Percentiles rank a stretch among this genome's conserved stretches.
Conservation (phyloP, 2,797 vertebrate genomes). For the Darevskia nairensis region DNA sequence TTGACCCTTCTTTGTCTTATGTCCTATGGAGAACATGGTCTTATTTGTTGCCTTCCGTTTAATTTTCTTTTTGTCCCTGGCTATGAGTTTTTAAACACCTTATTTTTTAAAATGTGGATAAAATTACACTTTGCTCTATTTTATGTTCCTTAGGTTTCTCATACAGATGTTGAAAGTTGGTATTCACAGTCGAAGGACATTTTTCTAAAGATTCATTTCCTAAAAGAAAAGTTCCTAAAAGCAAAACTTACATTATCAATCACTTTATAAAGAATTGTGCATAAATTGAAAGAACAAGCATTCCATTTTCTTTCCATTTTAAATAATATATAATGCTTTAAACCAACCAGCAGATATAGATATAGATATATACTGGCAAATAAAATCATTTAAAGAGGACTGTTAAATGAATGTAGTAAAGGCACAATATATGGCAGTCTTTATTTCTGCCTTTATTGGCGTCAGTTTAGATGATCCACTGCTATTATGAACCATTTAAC, state of each 20-base stretch:
- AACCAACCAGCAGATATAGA: not conserved
- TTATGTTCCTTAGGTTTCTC: not conserved
- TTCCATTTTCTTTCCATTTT: slow-evolving; percentile 4
- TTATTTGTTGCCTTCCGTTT: no score
- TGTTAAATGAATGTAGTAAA: slow-evolving; percentile 15
- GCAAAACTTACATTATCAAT: not conserved
- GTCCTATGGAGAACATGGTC: no score
- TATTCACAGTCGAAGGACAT: not conserved
- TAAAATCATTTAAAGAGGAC: slow-evolving; percentile 20
- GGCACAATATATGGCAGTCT: not conserved
- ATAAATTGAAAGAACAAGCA: slow-evolving; percentile 13
- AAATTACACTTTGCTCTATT: not conserved
- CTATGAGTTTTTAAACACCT: no score
- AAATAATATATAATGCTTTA: slow-evolving; percentile 6
- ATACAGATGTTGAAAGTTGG: not conserved
- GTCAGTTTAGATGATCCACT: accelerated
- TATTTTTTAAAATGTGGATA: not conserved
- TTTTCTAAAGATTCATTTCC: not conserved
- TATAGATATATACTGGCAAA: not conserved
- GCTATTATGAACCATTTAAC: not conserved
- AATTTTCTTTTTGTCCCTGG: no score
- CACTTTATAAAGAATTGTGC: slow-evolving; percentile 7
- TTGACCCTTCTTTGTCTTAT: no score
- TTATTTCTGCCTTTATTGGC: not conserved
- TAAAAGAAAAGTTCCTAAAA: not conserved